Evolutionary conservation across 1,140 invertebrate species (phyloP), one percentile per base, ranked within the genome.

Genomic region (Zaprionus ghesquierei): DNA sequence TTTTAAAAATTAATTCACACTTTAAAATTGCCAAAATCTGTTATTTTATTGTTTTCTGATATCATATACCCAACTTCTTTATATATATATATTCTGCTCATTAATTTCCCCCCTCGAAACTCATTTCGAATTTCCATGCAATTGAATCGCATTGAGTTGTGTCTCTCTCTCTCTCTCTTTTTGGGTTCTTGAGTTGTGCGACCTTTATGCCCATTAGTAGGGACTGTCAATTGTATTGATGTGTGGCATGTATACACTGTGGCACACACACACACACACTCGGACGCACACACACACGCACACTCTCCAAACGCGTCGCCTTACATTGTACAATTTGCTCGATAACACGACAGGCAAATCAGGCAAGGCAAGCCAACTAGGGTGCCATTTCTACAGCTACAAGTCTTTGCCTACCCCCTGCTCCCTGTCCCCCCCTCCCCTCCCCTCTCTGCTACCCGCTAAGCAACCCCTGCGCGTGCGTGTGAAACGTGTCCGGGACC

Each of bases 291-390:
- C 13, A 27, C 20, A 22, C 22, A 3, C 4, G 12, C 23, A 20
- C 12, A 8, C 15, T 13, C 50, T n/a, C 2, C 9, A 51, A 9
- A 51, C 13, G 41, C 51, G 44, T 50, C 59, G 60, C 62, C 59
- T 78, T 86, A 81, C 81, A 79, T 77, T 89, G 82, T 89, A 87
- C 79, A 89, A 87, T 89, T 87, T 82, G 79, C 79, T 86, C 84
- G 87, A 89, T 82, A 89, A 87, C 82, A 89, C 78, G 82, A 79
- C 82, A 82, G 77, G 77, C 85, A 85, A 79, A 79, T 71, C 71
- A 82, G 22, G 59, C 66, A 46, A 31, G 58, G 49, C 81, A 71
- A 75, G 65, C 77, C 74, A 79, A 76, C 79, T 81, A 86, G 74
- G 81, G 81, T 85, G 81, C 68, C 79, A 70, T 64, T 69, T n/a